Evolutionary conservation across 1,140 invertebrate genomes (phyloP).

Genomic region (Drosophila serrata): DNA sequence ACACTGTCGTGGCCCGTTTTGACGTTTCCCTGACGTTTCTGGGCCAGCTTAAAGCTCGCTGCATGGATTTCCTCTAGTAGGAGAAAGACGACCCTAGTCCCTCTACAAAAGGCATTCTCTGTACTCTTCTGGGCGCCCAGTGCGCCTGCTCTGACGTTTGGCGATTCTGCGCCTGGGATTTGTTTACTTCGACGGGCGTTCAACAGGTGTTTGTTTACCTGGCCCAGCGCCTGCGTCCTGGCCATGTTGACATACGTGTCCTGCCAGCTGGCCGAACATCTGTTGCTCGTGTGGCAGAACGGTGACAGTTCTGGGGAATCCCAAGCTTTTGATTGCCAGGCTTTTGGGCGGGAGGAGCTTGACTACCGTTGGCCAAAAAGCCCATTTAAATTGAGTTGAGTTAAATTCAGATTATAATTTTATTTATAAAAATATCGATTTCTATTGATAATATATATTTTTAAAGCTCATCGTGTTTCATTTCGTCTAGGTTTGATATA

Average conservation of each 20-base stretch:
- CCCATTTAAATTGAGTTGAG: conserved; percentile 5
- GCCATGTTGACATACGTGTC: conserved; percentile 30
- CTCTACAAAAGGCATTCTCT: conserved; percentile 8
- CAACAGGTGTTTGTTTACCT: conserved; percentile 78
- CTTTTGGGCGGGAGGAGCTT: conserved; percentile 2
- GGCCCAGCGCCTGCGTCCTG: conserved; percentile 50
- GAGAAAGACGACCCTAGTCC: conserved; percentile 17
- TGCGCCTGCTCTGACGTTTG: conserved; percentile 68
- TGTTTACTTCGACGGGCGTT: conserved; percentile 56
- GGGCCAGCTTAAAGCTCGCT: conserved; percentile 65
- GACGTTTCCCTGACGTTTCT: conserved; percentile 70
- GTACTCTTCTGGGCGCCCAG: conserved; percentile 32
- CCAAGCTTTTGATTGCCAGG: conserved; percentile 14
- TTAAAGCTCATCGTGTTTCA: too few relatives aligned
- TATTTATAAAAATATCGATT: too few relatives aligned
- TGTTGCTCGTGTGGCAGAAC: conserved; percentile 30
- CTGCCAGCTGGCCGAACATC: conserved; percentile 44
- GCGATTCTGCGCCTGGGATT: conserved; percentile 37
- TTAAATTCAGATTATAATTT: too few relatives aligned
- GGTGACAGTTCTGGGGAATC: conserved; percentile 35
- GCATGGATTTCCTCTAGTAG: neutral
- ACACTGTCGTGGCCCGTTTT: conserved; percentile 65
- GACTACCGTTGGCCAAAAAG: neutral
- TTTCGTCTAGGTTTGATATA: too few relatives aligned
- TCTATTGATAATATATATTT: too few relatives aligned